Evolutionary conservation across 2,888 invertebrate genomes (phyloP).

Genomic region (Argyra leucocephala): DNA sequence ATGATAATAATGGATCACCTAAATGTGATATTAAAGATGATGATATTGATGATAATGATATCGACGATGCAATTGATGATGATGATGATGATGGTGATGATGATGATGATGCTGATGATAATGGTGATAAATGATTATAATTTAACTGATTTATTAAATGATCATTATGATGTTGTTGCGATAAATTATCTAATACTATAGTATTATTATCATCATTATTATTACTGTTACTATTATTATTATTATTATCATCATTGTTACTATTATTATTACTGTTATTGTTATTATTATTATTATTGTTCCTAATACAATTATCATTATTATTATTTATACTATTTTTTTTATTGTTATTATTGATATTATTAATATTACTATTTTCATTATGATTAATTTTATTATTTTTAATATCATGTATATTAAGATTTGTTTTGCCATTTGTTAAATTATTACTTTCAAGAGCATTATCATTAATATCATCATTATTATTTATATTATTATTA

Average conservation of each 20-base stretch:
- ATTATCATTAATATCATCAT: constrained; percentile 14
- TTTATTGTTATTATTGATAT: too few species aligned
- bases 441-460: constrained; percentile 9
- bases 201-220: too few species aligned
- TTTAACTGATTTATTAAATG: constrained; percentile 20
- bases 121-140: constrained; percentile 18
- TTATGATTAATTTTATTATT: background rate
- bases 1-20: constrained; percentile 15
- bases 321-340: too few species aligned
- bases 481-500: constrained; percentile 16
- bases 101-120: constrained; percentile 23
- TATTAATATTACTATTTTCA: constrained; percentile 2
- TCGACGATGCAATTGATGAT: background rate
- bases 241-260: too few species aligned
- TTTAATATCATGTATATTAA: background rate
- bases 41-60: constrained; percentile 16
- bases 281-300: too few species aligned
- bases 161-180: constrained; percentile 17
- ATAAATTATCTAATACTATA: too few species aligned
- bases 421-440: background rate
- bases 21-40: constrained; percentile 1
- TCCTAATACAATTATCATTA: too few species aligned
- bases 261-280: too few species aligned
- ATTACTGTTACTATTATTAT: too few species aligned
- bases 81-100: constrained; percentile 17